Percentiles rank a stretch among this genome's conserved stretches.
Evolutionary conservation across 2,888 invertebrate genomes (phyloP).

Genomic region (Tipula vernalis): DNA sequence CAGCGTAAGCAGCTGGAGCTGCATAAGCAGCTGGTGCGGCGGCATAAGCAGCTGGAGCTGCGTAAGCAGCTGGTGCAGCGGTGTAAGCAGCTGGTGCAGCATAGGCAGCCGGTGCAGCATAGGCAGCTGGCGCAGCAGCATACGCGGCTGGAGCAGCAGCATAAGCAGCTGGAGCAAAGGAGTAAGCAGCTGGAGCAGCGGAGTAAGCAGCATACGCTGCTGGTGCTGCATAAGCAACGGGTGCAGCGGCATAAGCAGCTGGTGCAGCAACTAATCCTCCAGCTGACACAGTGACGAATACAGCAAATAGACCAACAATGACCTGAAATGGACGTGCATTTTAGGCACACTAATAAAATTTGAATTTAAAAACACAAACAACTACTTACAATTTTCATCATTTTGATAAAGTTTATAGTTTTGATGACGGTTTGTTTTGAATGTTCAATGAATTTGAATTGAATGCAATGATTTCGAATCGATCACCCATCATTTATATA

Average conservation of each 20-base stretch:
- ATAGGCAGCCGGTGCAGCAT: not conserved
- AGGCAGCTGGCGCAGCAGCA: not conserved
- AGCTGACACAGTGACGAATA: not conserved
- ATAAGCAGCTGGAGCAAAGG: not conserved
- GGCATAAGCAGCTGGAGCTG: constrained; percentile 27
- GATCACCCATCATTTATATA: not conserved
- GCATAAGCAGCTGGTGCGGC: constrained; percentile 33
- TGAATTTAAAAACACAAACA: not conserved
- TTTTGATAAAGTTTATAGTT: not conserved
- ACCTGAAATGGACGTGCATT: not conserved
- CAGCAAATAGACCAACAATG: not conserved
- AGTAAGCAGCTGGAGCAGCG: not conserved
- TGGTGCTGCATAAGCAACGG: not conserved
- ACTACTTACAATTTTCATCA: not conserved
- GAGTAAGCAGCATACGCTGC: not conserved
- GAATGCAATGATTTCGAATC: not conserved
- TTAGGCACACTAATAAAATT: not conserved
- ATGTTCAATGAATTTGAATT: not conserved
- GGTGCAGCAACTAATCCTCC: constrained; percentile 42
- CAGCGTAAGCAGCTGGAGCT: constrained; percentile 17
- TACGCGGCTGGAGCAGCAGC: not conserved
- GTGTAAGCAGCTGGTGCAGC: not conserved
- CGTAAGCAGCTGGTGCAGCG: constrained; percentile 17
- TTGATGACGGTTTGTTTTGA: not conserved
- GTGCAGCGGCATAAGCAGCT: constrained; percentile 17